phyloP scores from a whole-genome alignment of 2,797 vertebrate genomes.

The Myotis pilosus region DNA sequence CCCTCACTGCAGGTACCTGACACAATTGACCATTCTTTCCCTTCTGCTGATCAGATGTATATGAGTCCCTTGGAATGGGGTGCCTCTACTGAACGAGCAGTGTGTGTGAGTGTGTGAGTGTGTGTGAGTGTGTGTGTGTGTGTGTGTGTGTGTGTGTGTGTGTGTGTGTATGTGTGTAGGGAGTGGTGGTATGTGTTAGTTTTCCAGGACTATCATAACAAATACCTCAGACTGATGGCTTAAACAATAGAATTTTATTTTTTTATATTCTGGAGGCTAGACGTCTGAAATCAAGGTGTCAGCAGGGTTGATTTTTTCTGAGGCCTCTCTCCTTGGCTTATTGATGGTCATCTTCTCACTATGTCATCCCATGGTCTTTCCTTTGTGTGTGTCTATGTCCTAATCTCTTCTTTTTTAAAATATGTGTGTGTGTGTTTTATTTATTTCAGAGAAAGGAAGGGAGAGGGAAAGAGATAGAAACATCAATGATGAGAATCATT shows the following conservation, averaged over 20 bases:
- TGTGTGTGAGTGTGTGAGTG: not conserved
- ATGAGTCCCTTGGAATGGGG: not conserved
- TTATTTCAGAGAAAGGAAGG: too few relatives aligned
- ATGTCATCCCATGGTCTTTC: not conserved
- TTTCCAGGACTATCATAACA: not conserved
- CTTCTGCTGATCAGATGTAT: not conserved
- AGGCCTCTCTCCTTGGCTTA: not conserved
- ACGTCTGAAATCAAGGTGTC: not conserved
- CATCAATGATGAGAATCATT: too few relatives aligned
- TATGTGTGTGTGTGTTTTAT: too few relatives aligned
- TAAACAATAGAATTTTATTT: not conserved
- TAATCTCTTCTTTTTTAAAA: not conserved
- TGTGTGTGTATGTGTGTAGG: too few relatives aligned
- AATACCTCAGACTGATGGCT: not conserved
- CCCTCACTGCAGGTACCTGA: conserved; percentile 14
- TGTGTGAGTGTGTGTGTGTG: not conserved
- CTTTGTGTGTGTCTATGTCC: not conserved
- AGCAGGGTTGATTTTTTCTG: not conserved
- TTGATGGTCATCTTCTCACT: not conserved
- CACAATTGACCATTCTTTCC: too few relatives aligned
- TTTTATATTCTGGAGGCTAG: not conserved
- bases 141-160: not conserved
- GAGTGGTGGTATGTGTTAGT: not conserved
- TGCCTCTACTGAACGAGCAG: not conserved
- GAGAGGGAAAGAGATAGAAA: too few relatives aligned